These are phyloP conservation scores for Hydrozoanthus tunicans DNA, from an alignment of 64 coral and sea anemone species.

Conservation along the genomic window DNA sequence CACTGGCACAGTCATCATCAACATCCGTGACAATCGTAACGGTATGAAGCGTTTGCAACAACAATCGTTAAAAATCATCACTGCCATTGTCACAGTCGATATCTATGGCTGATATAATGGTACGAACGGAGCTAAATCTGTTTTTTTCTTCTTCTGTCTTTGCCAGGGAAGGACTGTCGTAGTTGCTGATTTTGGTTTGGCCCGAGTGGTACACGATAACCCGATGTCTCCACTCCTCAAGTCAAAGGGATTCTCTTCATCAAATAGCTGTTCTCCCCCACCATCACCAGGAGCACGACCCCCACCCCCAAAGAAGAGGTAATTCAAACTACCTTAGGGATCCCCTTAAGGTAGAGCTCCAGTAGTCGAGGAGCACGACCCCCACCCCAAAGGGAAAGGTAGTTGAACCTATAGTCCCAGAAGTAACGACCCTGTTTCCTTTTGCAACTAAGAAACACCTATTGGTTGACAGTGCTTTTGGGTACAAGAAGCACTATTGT, in stretches of 20 bases:
- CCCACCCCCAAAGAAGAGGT: slow-evolving; percentile 92
- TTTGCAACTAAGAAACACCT: too few relatives aligned
- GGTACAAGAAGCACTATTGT: too few relatives aligned
- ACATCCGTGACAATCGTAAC: too few relatives aligned
- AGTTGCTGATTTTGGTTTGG: slow-evolving; percentile 96
- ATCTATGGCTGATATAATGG: too few relatives aligned
- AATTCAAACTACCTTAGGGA: not conserved
- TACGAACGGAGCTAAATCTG: too few relatives aligned
- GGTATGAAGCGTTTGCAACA: too few relatives aligned
- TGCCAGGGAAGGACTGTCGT: slow-evolving; percentile 75
- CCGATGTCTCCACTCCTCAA: slow-evolving; percentile 37
- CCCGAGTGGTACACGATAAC: slow-evolving; percentile 49
- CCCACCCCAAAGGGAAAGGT: slow-evolving; percentile 88
- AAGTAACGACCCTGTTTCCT: too few relatives aligned
- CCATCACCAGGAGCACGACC: slow-evolving; percentile 53
- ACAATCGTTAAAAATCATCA: too few relatives aligned
- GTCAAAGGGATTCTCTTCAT: not conserved
- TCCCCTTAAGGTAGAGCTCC: too few relatives aligned
- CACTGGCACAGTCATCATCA: too few relatives aligned
- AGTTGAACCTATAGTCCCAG: not conserved
- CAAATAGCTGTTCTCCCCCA: slow-evolving; percentile 21
- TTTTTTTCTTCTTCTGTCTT: not conserved
- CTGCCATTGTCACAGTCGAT: too few relatives aligned
- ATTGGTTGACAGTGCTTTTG: too few relatives aligned
- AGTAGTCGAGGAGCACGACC: slow-evolving; percentile 26